Percentiles rank a stretch among this genome's conserved stretches.
phyloP scores from a whole-genome alignment of 2,888 invertebrate genomes.

The Tetragnatha montana region DNA sequence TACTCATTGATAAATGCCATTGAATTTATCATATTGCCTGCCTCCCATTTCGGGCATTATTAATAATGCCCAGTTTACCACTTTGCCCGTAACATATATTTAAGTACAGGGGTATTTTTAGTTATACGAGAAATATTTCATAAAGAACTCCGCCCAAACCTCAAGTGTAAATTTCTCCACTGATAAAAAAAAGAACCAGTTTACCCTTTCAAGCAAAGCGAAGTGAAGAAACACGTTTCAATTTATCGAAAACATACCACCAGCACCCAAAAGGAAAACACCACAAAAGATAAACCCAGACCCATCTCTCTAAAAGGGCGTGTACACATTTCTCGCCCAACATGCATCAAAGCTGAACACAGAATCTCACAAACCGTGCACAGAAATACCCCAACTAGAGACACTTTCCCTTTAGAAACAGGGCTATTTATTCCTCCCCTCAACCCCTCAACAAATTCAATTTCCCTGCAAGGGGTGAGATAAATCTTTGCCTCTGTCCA shows the following conservation, averaged over 20 bases:
- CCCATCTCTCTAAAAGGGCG: not conserved
- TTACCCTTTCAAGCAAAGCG: not conserved
- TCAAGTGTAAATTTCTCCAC: no score
- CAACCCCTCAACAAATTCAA: not conserved
- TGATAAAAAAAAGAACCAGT: not conserved
- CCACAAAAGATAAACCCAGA: not conserved
- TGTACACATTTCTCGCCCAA: not conserved
- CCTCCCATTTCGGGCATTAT: no score
- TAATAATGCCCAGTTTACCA: no score
- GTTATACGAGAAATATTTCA: no score
- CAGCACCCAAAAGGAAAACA: not conserved
- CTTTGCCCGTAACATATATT: no score
- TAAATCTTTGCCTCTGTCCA: not conserved
- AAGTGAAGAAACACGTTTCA: not conserved
- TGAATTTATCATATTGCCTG: no score
- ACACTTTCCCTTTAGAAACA: not conserved
- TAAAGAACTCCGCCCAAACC: no score
- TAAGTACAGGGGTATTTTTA: no score
- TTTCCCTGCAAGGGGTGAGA: not conserved
- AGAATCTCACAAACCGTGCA: no score
- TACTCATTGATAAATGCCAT: no score
- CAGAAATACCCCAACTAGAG: not conserved
- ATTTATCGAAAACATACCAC: not conserved
- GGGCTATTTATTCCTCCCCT: not conserved
- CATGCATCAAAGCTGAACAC: no score